Evolutionary conservation across 2,888 invertebrate species (phyloP).

Genomic region (Harmothoe impar): DNA sequence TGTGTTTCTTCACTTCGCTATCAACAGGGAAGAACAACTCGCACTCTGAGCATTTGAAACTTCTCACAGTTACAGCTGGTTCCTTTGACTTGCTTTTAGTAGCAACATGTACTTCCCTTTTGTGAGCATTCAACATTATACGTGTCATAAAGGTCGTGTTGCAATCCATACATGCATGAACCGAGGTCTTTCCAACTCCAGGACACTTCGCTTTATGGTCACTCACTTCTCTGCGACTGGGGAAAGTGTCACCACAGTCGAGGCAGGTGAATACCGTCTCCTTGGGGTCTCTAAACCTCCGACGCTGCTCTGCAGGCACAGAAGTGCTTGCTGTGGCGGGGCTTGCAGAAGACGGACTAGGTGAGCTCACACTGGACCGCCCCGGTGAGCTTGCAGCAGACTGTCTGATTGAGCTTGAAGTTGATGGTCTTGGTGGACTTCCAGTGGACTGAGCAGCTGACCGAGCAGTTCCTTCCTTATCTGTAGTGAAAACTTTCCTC

Average conservation of each 20-base stretch:
- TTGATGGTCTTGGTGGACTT: too few relatives aligned
- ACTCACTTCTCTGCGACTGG: constrained; percentile 45
- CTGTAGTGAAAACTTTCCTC: neutral
- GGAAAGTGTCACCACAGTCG: constrained; percentile 53
- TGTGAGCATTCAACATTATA: neutral
- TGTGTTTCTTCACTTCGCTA: constrained; percentile 40
- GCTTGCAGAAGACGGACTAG: too few relatives aligned
- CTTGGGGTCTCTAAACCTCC: neutral
- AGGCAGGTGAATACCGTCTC: constrained; percentile 50
- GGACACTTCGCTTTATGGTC: constrained; percentile 54
- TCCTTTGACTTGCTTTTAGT: neutral
- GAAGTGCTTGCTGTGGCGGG: too few relatives aligned
- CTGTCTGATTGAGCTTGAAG: too few relatives aligned
- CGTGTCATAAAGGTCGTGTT: constrained; percentile 23
- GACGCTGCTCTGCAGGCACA: too few relatives aligned
- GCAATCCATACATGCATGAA: constrained; percentile 53
- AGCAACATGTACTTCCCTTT: neutral
- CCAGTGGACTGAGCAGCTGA: neutral
- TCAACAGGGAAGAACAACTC: constrained; percentile 30
- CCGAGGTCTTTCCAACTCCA: constrained; percentile 48
- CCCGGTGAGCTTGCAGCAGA: too few relatives aligned
- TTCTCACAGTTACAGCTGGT: neutral
- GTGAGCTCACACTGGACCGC: too few relatives aligned
- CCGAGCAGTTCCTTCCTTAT: neutral
- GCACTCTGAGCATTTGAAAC: constrained; percentile 46